Evolutionary conservation across 1,140 invertebrate genomes (phyloP).

Genomic region (Micrasema minimum): DNA sequence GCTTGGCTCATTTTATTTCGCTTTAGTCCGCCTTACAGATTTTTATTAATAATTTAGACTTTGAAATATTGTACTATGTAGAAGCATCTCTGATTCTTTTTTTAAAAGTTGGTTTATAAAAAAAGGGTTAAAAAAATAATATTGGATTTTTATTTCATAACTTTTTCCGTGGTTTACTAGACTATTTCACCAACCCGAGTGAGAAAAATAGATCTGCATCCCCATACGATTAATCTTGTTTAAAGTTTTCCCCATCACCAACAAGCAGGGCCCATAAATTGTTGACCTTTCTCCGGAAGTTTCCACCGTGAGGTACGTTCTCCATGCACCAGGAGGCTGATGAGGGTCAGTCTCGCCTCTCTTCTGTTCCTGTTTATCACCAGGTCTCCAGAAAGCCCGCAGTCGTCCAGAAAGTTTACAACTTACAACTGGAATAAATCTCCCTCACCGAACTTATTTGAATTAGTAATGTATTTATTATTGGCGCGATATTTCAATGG

Average conservation of each 20-base stretch:
- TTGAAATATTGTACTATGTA: no score
- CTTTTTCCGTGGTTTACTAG: neutral
- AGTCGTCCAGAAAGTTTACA: neutral
- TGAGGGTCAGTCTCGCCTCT: constrained; percentile 7
- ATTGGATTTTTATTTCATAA: neutral
- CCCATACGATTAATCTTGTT: neutral
- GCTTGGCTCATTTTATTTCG: no score
- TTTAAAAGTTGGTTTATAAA: no score
- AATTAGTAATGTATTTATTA: constrained; percentile 4
- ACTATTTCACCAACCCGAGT: neutral
- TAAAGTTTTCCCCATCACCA: constrained; percentile 16
- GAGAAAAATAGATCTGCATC: neutral
- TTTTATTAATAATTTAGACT: no score
- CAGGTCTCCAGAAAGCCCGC: neutral
- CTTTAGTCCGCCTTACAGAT: no score
- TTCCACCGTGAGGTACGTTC: constrained; percentile 7
- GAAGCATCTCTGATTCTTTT: no score
- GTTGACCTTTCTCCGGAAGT: constrained; percentile 7
- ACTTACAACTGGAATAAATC: constrained; percentile 12
- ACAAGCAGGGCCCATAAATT: constrained; percentile 17
- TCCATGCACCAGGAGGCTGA: neutral
- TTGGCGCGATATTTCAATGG: neutral
- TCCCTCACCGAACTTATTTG: neutral
- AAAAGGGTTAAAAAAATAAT: no score
- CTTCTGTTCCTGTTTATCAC: constrained; percentile 28